Conservation (phyloP, 2,888 invertebrate species). For the Leptarthrus brevirostris region DNA sequence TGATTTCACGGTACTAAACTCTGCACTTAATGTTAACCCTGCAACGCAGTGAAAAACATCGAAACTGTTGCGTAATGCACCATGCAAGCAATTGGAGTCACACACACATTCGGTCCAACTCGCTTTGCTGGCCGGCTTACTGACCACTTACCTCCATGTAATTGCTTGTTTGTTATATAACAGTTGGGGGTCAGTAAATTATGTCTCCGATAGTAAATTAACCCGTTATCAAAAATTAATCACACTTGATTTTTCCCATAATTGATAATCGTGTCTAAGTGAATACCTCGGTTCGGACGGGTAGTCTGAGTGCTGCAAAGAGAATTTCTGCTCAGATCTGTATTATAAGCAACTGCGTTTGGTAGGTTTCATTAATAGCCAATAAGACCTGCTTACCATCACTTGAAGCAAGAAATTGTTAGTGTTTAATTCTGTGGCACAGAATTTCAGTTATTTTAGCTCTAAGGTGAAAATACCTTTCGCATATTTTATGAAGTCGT, state of each 20-base stretch:
- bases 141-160: conserved; percentile 42
- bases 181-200: conserved; percentile 51
- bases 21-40: too few relatives aligned
- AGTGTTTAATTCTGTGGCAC: conserved; percentile 3
- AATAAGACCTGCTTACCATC: too few relatives aligned
- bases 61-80: too few relatives aligned
- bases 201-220: conserved; percentile 44
- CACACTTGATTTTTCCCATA: conserved; percentile 10
- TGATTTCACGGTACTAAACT: too few relatives aligned
- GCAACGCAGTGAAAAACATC: too few relatives aligned
- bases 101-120: not conserved
- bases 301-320: not conserved
- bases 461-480: conserved; percentile 4
- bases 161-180: conserved; percentile 53
- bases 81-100: too few relatives aligned
- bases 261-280: conserved; percentile 6
- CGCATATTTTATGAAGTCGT: conserved; percentile 16
- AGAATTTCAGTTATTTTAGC: conserved; percentile 15
- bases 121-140: too few relatives aligned
- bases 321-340: not conserved
- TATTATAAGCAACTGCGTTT: conserved; percentile 7
- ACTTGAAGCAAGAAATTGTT: not conserved
- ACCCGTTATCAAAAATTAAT: conserved; percentile 38
- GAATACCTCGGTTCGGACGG: not conserved
- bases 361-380: not conserved